Base-by-base conservation (phyloP, 2,113 vertebrate species). In the Acrocephalus arundinaceus region DNA sequence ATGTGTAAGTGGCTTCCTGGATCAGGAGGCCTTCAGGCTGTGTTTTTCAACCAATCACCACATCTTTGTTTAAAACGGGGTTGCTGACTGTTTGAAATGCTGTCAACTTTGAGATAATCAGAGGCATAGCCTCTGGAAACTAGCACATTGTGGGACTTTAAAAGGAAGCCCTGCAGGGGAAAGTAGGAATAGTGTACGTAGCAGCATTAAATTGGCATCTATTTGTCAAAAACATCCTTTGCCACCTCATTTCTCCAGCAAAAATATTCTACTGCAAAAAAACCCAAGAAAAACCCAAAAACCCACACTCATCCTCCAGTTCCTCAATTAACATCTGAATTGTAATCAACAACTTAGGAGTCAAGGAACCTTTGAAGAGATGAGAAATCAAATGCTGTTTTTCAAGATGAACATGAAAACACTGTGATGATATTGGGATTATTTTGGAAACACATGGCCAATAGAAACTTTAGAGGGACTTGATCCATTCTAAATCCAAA, bases 71-170 rank as follows among this genome's bases (percentile, higher is more conserved):
- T 95, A 83, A 88, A 95, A 96, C 61, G 88, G 76, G 68, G 68
- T 65, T 96, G 87, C 82, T 96, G 95, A 94, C 92, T 95, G 81
- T 93, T 91, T 94, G 85, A 94, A 95, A 92, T 90, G 88, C 83
- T 95, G 94, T 91, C 93, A 96, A 59, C 57, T 94, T 87, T 87
- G 67, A 95, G 87, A 88, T 80, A 94, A 95, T 89, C 89, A 93
- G 88, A 93, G 92, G 86, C 66, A 91, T 76, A 88, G 79, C 82
- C 94, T 92, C 89, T 94, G 93, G 91, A 96, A 96, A 93, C 39
- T 37, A 95, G 57, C 58, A 81, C 79, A 75, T 88, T 94, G 85
- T 93, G 96, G 76, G 79, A 92, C 76, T 92, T 75, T 45, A 78
- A 94, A 95, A 94, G 82, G 96, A 97, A 94, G 85, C 28, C 83